Percentiles rank a stretch among this genome's conserved stretches.
These are phyloP conservation scores for Piscicola geometra DNA, from an alignment of 2,888 invertebrate genomes.

Conservation along the genomic window DNA sequence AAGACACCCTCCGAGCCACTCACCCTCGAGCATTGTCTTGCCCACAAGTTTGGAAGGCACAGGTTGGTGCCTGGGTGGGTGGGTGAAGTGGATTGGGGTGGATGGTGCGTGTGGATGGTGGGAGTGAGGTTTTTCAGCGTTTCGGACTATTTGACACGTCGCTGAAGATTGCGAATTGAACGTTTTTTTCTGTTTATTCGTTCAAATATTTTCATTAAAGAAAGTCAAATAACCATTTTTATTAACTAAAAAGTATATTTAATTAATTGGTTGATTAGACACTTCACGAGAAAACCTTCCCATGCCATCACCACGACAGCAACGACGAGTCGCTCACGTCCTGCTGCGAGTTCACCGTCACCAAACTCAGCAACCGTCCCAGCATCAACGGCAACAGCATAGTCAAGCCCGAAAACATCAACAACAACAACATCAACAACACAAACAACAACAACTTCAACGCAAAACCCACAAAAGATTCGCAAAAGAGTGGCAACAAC, in stretches of 20 bases:
- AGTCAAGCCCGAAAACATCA: constrained; percentile 66
- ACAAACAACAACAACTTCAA: no score
- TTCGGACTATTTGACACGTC: no score
- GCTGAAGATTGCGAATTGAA: no score
- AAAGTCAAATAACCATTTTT: no score
- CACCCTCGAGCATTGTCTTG: constrained; percentile 77
- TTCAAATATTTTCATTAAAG: no score
- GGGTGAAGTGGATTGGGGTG: background rate
- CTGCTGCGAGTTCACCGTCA: constrained; percentile 89
- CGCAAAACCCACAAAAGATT: no score
- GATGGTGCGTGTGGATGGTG: constrained; percentile 1
- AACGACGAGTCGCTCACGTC: constrained; percentile 93
- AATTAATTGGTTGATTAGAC: no score
- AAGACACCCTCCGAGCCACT: constrained; percentile 78
- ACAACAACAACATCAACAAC: constrained; percentile 63
- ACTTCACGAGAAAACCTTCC: no score
- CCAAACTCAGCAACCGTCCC: constrained; percentile 69
- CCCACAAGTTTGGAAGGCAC: constrained; percentile 83
- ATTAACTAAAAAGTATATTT: no score
- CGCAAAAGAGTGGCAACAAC: no score
- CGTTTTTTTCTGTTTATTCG: background rate
- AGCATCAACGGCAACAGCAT: constrained; percentile 76
- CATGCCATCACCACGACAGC: constrained; percentile 60
- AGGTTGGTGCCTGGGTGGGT: constrained; percentile 61
- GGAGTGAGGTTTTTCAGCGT: no score